These are phyloP conservation scores for Urophycis tenuis DNA, from an alignment of 2,797 vertebrate genomes.

Conservation along the genomic window DNA sequence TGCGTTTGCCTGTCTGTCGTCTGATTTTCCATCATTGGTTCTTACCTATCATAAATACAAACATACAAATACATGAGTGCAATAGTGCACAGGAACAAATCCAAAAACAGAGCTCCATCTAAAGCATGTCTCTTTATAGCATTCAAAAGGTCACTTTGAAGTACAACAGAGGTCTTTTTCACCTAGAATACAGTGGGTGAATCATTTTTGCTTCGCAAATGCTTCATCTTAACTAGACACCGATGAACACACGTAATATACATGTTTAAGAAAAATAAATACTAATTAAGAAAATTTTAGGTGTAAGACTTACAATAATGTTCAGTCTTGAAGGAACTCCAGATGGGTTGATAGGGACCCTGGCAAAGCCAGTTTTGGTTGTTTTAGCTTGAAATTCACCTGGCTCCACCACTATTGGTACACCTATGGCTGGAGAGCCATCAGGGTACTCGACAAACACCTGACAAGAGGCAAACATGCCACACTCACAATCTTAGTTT, in stretches of 20 bases:
- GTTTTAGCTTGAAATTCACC: conserved; percentile 43
- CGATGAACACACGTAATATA: neutral
- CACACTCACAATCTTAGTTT: neutral
- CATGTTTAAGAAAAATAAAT: neutral
- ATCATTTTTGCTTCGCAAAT: neutral
- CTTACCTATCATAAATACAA: conserved; percentile 55
- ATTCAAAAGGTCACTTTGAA: neutral
- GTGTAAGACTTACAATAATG: conserved; percentile 54
- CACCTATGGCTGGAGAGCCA: conserved; percentile 53
- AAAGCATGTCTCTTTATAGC: neutral
- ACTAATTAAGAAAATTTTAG: neutral
- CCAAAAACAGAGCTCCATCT: too few relatives aligned
- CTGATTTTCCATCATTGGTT: conserved; percentile 14
- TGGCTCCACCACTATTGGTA: conserved; percentile 49
- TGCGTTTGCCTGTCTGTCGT: conserved; percentile 58
- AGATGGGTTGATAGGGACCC: conserved; percentile 67
- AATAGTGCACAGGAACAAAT: neutral
- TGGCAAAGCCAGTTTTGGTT: conserved; percentile 65
- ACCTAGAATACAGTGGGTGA: neutral
- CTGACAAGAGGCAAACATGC: conserved; percentile 44
- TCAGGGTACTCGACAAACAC: conserved; percentile 78
- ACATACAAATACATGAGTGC: neutral
- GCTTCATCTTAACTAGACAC: neutral
- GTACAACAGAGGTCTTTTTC: neutral
- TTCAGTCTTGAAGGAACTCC: rapidly evolving